Evolutionary conservation across 2,113 vertebrate species (phyloP).

Genomic region (Phyllostomus discolor): DNA sequence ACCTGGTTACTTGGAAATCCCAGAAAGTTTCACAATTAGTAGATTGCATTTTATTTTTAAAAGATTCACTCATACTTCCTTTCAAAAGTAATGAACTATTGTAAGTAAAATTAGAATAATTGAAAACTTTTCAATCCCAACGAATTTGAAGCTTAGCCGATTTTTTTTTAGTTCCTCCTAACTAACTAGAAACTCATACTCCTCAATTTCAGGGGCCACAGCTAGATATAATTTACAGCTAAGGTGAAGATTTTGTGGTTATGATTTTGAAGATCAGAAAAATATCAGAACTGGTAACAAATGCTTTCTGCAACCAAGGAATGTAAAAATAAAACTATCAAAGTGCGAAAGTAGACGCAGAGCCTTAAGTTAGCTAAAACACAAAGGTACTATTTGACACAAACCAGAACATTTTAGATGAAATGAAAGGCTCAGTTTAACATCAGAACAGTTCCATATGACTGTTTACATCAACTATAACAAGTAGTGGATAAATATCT

Average conservation of each 20-base stretch:
- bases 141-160: constrained; percentile 2
- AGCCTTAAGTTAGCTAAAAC: constrained; percentile 1
- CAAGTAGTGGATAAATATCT: not conserved
- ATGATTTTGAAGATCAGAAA: constrained; percentile 41
- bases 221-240: not conserved
- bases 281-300: constrained; percentile 11
- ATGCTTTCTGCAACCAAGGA: constrained; percentile 31
- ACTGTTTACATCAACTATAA: not conserved
- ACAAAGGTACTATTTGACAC: not conserved
- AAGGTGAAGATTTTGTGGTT: constrained; percentile 15
- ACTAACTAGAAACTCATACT: not conserved
- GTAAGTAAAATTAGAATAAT: constrained; percentile 30
- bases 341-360: not conserved
- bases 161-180: not conserved
- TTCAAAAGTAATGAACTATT: constrained; percentile 53
- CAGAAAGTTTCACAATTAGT: constrained; percentile 74
- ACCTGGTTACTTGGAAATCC: constrained; percentile 50
- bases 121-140: constrained; percentile 7
- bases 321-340: constrained; percentile 42
- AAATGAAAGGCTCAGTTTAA: not conserved
- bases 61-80: constrained; percentile 25
- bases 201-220: not conserved
- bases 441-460: not conserved
- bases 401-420: not conserved
- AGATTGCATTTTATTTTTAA: constrained; percentile 55